Percentiles rank a stretch among this genome's conserved stretches.
These are phyloP conservation scores for Chloropsis hardwickii DNA, from an alignment of 2,113 vertebrate genomes.

Conservation along the genomic window DNA sequence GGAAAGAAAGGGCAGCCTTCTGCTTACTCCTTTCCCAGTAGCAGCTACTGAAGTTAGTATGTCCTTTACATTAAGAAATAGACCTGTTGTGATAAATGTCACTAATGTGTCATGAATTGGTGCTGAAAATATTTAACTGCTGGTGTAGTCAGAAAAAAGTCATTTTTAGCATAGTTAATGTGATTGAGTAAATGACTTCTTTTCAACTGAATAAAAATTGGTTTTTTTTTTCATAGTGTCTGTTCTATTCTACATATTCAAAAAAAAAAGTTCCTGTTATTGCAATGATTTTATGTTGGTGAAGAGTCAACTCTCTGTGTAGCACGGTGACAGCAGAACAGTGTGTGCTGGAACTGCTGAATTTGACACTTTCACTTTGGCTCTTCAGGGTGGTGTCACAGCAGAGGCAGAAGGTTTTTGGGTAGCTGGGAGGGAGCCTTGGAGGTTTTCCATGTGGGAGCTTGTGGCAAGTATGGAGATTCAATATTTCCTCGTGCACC, in stretches of 20 bases:
- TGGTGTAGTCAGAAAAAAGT: slow-evolving; percentile 61
- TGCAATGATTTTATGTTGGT: not conserved
- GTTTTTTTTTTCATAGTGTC: slow-evolving; percentile 50
- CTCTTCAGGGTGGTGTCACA: not conserved
- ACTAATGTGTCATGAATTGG: slow-evolving; percentile 69
- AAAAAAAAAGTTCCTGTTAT: not conserved
- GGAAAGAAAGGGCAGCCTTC: slow-evolving; percentile 36
- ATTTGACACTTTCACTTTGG: not conserved
- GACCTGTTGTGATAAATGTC: slow-evolving; percentile 67
- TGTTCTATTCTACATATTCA: slow-evolving; percentile 42
- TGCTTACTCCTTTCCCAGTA: slow-evolving; percentile 54
- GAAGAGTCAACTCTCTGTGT: not conserved
- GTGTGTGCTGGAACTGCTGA: not conserved
- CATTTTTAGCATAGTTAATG: slow-evolving; percentile 64
- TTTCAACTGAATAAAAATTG: slow-evolving; percentile 63
- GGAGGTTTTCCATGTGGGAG: not conserved
- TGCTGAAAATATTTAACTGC: slow-evolving; percentile 69
- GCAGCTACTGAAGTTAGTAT: slow-evolving; percentile 54
- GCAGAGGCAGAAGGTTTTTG: not conserved
- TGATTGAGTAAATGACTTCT: slow-evolving; percentile 66
- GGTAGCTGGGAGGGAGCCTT: not conserved
- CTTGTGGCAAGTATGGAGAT: not conserved
- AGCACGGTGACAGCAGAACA: not conserved
- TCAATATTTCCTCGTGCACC: fast-evolving
- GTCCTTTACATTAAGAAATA: slow-evolving; percentile 62